Evolutionary conservation across 2,113 vertebrate genomes (phyloP).

Genomic region (Actenoides hombroni): DNA sequence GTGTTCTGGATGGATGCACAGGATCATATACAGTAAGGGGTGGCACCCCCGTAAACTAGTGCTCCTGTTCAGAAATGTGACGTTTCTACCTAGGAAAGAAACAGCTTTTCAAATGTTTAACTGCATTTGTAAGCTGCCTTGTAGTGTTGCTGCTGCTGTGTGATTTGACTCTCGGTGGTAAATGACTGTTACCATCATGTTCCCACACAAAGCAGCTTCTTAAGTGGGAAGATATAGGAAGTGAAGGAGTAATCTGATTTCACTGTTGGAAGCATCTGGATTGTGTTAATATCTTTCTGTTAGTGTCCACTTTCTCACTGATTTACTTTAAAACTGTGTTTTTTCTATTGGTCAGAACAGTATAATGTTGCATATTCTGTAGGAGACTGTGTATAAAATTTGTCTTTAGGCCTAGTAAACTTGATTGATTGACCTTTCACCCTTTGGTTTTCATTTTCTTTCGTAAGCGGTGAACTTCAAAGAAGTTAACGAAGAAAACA

Average conservation of each 20-base stretch:
- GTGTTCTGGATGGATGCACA: not conserved
- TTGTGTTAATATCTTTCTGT: not conserved
- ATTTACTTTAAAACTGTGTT: not conserved
- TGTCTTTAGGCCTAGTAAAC: not conserved
- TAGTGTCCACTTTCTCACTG: not conserved
- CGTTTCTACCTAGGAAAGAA: not conserved
- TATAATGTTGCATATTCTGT: not conserved
- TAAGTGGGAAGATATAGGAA: not conserved
- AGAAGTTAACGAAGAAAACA: conserved; percentile 94
- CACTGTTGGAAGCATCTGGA: not conserved
- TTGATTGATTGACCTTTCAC: not conserved
- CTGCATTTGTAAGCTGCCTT: not conserved
- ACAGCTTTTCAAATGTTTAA: not conserved
- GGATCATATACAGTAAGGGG: not conserved
- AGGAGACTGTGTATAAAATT: not conserved
- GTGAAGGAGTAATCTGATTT: not conserved
- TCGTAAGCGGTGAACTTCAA: conserved; percentile 91
- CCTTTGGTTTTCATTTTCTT: conserved; percentile 6
- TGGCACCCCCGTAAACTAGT: not conserved
- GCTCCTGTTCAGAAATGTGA: not conserved
- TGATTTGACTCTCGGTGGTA: not conserved
- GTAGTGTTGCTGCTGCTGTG: not conserved
- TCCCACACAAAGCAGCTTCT: not conserved
- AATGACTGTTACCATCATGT: not conserved
- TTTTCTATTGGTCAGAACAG: not conserved